Evolutionary conservation across 1,140 invertebrate genomes (phyloP).

Genomic region (Chrysopa pallens): DNA sequence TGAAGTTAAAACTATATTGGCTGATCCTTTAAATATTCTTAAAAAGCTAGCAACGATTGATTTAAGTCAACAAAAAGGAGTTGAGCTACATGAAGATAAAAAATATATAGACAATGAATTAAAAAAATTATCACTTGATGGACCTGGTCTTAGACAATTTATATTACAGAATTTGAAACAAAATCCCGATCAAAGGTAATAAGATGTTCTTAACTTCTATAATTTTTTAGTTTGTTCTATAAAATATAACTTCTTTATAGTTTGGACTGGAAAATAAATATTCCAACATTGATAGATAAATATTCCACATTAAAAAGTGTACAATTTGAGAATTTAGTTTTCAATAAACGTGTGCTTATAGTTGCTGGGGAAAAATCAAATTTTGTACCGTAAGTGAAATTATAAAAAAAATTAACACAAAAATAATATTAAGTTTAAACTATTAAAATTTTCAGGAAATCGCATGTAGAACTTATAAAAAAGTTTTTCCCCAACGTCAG

Average conservation of each 20-base stretch:
- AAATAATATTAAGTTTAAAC: constrained; percentile 2
- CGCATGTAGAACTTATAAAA: constrained; percentile 40
- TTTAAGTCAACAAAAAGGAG: constrained; percentile 15
- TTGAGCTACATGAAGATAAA: constrained; percentile 43
- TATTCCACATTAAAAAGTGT: constrained; percentile 1
- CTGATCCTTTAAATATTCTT: constrained; percentile 13
- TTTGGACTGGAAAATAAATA: constrained; percentile 23
- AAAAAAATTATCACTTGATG: constrained; percentile 20
- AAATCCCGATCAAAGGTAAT: constrained; percentile 7
- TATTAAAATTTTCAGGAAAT: constrained; percentile 17
- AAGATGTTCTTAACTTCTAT: constrained; percentile 6
- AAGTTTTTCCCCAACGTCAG: constrained; percentile 58
- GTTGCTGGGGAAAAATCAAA: too few species aligned
- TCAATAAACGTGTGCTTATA: too few species aligned
- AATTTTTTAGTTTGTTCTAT: neutral
- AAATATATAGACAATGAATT: constrained; percentile 35
- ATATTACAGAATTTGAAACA: constrained; percentile 12
- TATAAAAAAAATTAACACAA: too few species aligned
- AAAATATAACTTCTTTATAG: constrained; percentile 5
- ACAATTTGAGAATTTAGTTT: too few species aligned
- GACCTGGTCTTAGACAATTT: constrained; percentile 28
- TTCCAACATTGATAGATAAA: constrained; percentile 12
- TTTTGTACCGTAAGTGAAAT: too few species aligned
- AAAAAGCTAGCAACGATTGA: too few species aligned
- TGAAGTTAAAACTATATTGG: constrained; percentile 28